A percentile compares a stretch with the other conserved stretches of the same genome.
Evolutionary conservation across 2,888 invertebrate genomes (phyloP).

Genomic region (Dasypogon diadema): DNA sequence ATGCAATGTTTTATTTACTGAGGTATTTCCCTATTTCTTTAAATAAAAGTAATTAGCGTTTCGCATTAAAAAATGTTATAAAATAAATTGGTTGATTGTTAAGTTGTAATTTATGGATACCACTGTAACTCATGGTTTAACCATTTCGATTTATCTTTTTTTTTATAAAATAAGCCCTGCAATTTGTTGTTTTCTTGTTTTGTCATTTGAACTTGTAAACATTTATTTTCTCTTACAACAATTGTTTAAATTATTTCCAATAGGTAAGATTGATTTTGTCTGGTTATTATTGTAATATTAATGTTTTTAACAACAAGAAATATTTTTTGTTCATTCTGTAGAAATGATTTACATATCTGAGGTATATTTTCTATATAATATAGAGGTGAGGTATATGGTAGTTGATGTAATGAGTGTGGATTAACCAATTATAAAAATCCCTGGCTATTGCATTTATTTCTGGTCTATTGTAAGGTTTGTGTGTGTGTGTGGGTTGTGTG

Average conservation of each 20-base stretch:
- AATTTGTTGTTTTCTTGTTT: conserved; percentile 21
- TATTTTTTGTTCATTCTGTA: background rate
- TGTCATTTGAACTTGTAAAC: conserved; percentile 5
- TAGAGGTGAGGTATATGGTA: conserved; percentile 41
- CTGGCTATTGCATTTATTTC: conserved; percentile 67
- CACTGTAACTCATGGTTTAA: no score
- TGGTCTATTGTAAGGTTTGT: conserved; percentile 67
- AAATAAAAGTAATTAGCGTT: conserved; percentile 4
- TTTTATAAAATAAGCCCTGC: conserved; percentile 38
- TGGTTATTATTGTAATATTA: conserved; percentile 15
- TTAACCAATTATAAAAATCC: conserved; percentile 59
- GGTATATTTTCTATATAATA: conserved; percentile 53
- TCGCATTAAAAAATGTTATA: no score
- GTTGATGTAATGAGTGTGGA: conserved; percentile 34
- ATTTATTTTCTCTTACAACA: conserved; percentile 1
- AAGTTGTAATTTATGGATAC: background rate
- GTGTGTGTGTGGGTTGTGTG: conserved; percentile 61
- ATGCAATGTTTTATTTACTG: background rate
- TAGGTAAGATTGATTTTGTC: background rate
- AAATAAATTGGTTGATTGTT: conserved; percentile 1
- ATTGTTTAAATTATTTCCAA: conserved; percentile 2
- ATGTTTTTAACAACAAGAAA: conserved; percentile 10
- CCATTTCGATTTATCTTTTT: no score
- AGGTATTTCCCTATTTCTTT: background rate
- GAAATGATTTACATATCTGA: conserved; percentile 36